A percentile compares a stretch with the other conserved stretches of the same genome.
phyloP scores from a whole-genome alignment of 2,888 invertebrate genomes.

The Ganaspis brasiliensis region DNA sequence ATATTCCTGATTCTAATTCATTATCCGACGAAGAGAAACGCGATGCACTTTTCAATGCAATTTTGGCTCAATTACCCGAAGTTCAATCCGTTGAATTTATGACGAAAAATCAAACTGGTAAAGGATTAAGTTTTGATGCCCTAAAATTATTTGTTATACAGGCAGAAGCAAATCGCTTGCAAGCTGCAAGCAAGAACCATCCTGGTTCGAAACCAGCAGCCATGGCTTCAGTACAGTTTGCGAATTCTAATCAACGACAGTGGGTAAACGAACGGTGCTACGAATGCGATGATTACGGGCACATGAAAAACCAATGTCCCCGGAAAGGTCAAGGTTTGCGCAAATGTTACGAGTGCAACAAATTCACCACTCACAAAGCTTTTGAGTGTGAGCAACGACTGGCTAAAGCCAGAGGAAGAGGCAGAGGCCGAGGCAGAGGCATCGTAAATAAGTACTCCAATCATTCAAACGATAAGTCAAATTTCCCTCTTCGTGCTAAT shows the following conservation, averaged over 20 bases:
- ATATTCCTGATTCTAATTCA: constrained; percentile 23
- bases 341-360: constrained; percentile 50
- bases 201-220: neutral
- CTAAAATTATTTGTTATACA: constrained; percentile 44
- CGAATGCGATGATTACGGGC: constrained; percentile 54
- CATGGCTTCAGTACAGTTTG: constrained; percentile 7
- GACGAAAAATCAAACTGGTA: constrained; percentile 41
- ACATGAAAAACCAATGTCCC: constrained; percentile 51
- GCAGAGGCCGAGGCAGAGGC: neutral
- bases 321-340: constrained; percentile 37
- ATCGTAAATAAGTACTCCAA: neutral
- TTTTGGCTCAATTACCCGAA: constrained; percentile 16
- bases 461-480: neutral
- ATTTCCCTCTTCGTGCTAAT: neutral
- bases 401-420: neutral
- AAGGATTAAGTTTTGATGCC: constrained; percentile 45
- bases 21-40: constrained; percentile 51
- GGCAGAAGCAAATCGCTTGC: constrained; percentile 31
- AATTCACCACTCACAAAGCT: constrained; percentile 35
- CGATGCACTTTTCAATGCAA: constrained; percentile 46
- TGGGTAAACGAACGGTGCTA: constrained; percentile 39
- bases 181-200: neutral
- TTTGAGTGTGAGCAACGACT: constrained; percentile 19
- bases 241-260: neutral
- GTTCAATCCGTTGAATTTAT: neutral